Evolutionary conservation across 1,140 invertebrate species (phyloP), one percentile per base, ranked within the genome.

Genomic region (Drosophila neocordata): DNA sequence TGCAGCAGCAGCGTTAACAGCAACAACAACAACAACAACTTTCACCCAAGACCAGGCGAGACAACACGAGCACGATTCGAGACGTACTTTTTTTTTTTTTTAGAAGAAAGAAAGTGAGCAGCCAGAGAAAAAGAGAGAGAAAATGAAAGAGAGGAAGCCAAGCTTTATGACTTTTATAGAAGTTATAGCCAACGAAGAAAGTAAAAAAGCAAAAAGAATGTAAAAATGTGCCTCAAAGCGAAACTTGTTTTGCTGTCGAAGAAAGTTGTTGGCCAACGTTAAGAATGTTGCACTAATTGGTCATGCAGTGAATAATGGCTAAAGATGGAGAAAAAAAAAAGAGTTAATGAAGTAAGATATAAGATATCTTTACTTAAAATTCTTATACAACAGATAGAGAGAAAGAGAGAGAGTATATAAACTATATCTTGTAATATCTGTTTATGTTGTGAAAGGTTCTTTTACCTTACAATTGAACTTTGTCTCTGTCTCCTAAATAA

Each of bases 1-100:
- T 72, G 75, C 65, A 52, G 51, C 65, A 64, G 59, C 73, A 52
- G 63, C 65, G 48, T 15, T 41, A 61, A 48, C 73, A 85, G 70
- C 82, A 85, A 63, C 65, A 61, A 48, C 59, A 61, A 48, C 77
- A 85, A 73, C 82, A 85, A 85, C 78, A 87, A 85, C 82, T 85
- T 85, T 85, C 82, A 87, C 82, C 82, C 67, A 55, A 67, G 56
- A 63, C 67, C 48, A 53, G 41, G 11, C 41, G 41, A 48, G 15
- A 44, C 41, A 44, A 48, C 41, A 48, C 41, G 41, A 48, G 41
- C 41, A 15, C 41, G 15, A 48, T 15, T 48, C 15, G 41, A 48
- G 41, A 48, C 41, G 41, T 52, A 35, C 20, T 35, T 27, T n/a
- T 60, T 41, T 27, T 60, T 67, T 15, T 37, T 56, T 69, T 60